These are phyloP conservation scores for Potamilus streckersoni DNA, from an alignment of 1,140 invertebrate species.

Conservation along the genomic window DNA sequence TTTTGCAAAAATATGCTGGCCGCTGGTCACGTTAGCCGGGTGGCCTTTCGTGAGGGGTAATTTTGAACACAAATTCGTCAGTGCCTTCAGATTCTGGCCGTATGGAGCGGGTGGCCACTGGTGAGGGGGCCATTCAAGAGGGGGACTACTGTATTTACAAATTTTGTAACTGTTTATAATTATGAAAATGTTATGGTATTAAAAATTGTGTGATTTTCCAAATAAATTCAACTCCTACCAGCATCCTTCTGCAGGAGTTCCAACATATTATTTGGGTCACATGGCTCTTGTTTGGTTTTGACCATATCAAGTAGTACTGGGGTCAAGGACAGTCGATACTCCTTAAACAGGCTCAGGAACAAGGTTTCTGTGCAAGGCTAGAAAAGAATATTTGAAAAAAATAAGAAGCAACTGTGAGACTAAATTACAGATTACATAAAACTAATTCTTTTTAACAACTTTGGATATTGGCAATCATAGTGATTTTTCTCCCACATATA, in stretches of 20 bases:
- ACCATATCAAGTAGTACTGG: conserved; percentile 82
- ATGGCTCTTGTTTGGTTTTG: conserved; percentile 73
- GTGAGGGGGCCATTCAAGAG: no score
- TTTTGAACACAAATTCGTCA: no score
- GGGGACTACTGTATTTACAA: no score
- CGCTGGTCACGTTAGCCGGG: no score
- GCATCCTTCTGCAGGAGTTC: conserved; percentile 90
- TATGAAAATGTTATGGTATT: no score
- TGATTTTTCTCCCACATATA: no score
- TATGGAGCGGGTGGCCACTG: no score
- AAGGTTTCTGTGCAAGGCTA: conserved; percentile 89
- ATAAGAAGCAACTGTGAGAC: conserved; percentile 29
- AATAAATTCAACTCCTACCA: conserved; percentile 41
- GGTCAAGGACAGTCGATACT: conserved; percentile 79
- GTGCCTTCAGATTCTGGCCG: no score
- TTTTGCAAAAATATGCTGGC: no score
- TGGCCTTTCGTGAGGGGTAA: no score
- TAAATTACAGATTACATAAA: conserved; percentile 9
- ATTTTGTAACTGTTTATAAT: no score
- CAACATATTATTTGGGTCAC: conserved; percentile 78
- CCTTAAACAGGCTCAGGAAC: conserved; percentile 85
- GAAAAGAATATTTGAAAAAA: conserved; percentile 47
- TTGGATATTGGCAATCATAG: not conserved
- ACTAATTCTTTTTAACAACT: not conserved
- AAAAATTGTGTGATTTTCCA: not conserved